Percentiles rank a stretch among this genome's conserved stretches.
These are phyloP conservation scores for Drosophila eugracilis DNA, from an alignment of 1,140 invertebrate genomes.

Conservation along the genomic window DNA sequence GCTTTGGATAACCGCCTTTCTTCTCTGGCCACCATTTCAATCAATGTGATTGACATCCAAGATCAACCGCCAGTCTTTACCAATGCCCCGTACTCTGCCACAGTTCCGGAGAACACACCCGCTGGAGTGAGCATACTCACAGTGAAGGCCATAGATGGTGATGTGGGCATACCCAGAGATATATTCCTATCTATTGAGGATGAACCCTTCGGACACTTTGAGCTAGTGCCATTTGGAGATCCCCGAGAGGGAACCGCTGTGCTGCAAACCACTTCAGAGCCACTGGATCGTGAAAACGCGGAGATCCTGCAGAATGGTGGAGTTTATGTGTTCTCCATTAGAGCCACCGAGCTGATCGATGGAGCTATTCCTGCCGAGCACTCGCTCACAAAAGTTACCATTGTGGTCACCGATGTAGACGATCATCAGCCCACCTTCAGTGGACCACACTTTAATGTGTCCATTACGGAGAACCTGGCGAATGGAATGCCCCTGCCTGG, in stretches of 20 bases:
- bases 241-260: conserved; percentile 86
- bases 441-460: conserved; percentile 88
- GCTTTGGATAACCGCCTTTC: conserved; percentile 87
- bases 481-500: conserved; percentile 89
- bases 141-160: conserved; percentile 91
- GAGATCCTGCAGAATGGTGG: conserved; percentile 91
- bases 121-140: conserved; percentile 87
- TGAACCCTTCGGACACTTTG: conserved; percentile 89
- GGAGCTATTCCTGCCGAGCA: conserved; percentile 89
- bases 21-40: conserved; percentile 89
- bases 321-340: conserved; percentile 90
- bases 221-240: conserved; percentile 86
- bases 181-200: conserved; percentile 89
- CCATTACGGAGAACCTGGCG: conserved; percentile 91
- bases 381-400: conserved; percentile 89
- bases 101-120: conserved; percentile 90
- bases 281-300: conserved; percentile 91
- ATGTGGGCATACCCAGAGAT: conserved; percentile 89
- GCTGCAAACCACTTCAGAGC: conserved; percentile 88
- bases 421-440: conserved; percentile 93
- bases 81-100: conserved; percentile 91
- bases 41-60: conserved; percentile 91
- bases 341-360: conserved; percentile 91
- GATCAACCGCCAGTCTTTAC: conserved; percentile 92
- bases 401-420: conserved; percentile 93